These are phyloP conservation scores for Epistrophe grossulariae DNA, from an alignment of 2,888 invertebrate genomes.

Conservation along the genomic window DNA sequence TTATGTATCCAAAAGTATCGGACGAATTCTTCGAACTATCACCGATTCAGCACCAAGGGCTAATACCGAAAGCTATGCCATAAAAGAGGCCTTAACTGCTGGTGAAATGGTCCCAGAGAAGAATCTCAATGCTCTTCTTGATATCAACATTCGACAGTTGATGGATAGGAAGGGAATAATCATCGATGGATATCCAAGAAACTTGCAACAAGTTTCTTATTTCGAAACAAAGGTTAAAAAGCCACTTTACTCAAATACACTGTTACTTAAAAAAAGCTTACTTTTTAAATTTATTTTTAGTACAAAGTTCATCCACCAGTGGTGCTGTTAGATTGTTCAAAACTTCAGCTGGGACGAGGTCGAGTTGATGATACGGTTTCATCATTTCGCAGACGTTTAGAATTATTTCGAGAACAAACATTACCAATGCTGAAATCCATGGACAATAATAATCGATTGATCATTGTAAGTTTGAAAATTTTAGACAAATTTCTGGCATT, in stretches of 20 bases:
- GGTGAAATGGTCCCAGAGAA: conserved; percentile 94
- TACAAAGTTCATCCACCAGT: conserved; percentile 91
- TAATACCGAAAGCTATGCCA: conserved; percentile 87
- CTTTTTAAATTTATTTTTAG: conserved; percentile 84
- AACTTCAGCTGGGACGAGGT: conserved; percentile 93
- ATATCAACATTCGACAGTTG: conserved; percentile 87
- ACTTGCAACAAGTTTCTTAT: conserved; percentile 92
- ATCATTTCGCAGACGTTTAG: conserved; percentile 92
- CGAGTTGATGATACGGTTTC: conserved; percentile 94
- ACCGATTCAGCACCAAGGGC: conserved; percentile 88
- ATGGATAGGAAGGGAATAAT: conserved; percentile 91
- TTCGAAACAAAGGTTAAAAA: conserved; percentile 93
- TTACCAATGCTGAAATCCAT: conserved; percentile 94
- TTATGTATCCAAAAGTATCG: conserved; percentile 85
- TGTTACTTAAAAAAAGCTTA: no score
- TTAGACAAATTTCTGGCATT: background rate
- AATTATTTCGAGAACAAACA: conserved; percentile 93
- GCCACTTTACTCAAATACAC: background rate
- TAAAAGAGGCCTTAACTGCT: conserved; percentile 89
- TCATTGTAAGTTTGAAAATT: conserved; percentile 88
- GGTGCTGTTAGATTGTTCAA: conserved; percentile 95
- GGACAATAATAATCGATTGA: conserved; percentile 92
- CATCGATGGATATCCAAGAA: conserved; percentile 97
- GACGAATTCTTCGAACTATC: conserved; percentile 90
- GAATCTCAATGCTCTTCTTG: conserved; percentile 90